A percentile compares a stretch with the other conserved stretches of the same genome.
Conservation (phyloP, 2,888 invertebrate species). For the Campoplex nolae region DNA sequence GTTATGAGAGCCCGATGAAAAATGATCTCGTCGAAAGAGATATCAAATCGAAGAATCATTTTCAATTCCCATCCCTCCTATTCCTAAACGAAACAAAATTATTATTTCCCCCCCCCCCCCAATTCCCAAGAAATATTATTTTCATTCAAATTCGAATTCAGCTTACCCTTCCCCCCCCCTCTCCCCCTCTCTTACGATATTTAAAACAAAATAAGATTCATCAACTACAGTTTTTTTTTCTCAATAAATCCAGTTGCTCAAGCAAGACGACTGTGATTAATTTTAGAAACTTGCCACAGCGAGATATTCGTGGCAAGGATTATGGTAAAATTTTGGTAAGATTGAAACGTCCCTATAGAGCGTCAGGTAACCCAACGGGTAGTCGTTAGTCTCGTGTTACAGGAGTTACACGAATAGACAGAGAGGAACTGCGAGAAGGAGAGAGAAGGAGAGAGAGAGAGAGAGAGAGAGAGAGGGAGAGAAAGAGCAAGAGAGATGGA, state of each 20-base stretch:
- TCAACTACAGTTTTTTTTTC: not conserved
- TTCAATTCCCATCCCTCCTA: not conserved
- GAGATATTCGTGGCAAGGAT: not conserved
- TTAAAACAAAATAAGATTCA: not conserved
- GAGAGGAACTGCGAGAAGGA: not conserved
- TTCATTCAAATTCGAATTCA: not conserved
- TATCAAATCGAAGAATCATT: not conserved
- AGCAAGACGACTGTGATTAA: not conserved
- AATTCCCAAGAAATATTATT: not conserved
- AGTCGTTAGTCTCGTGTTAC: conserved; percentile 34
- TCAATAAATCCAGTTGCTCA: not conserved
- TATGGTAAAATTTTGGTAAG: conserved; percentile 12
- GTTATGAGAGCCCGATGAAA: not conserved
- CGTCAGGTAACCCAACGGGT: conserved; percentile 18
- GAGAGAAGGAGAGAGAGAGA: not conserved
- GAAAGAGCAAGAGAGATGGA: not conserved
- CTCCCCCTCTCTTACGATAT: not conserved
- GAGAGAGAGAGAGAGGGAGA: not conserved
- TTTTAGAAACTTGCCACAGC: not conserved
- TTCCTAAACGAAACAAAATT: not conserved
- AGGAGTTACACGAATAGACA: conserved; percentile 1
- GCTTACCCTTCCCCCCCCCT: not conserved
- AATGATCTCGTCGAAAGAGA: not conserved
- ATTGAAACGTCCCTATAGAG: conserved; percentile 9
- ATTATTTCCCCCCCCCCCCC: too few species aligned